Evolutionary conservation across 2,113 vertebrate genomes (phyloP), one percentile per base, ranked within the genome.

Genomic region (Rallus limicola): DNA sequence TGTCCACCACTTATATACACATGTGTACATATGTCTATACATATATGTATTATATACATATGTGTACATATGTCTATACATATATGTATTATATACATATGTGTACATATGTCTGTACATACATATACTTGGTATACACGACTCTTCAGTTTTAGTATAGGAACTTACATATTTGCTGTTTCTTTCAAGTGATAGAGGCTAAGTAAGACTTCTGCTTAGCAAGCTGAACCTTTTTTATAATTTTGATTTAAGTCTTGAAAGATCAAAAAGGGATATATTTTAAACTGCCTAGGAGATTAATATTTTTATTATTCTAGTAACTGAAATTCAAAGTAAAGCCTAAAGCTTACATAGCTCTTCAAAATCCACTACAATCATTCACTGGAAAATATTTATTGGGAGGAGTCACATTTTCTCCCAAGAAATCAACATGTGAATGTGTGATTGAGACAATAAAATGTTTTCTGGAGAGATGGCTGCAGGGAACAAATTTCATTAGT

Each of bases 61-160:
- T 0, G 0, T 1, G 2, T 67, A 53, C 6, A 28, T 23, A 29
- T 6, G 10, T 44, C 3, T 42, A 19, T 63, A 82, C 25, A n/a
- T 33, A 28, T 20, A 17, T 0, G 0, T 2, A 82, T 50, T 70
- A 36, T 62, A 48, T 16, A 34, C 5, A n/a, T 20, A 16, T 0
- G 0, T 1, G 2, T 67, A 53, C 6, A 28, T 23, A 29, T 6
- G 10, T 46, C 3, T 38, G 20, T 63, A 82, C 26, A n/a, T 33
- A 29, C 10, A 65, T 62, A 67, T 63, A 55, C 0, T 1, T 25
- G 18, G 29, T 69, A 80, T 26, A 40, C 2, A 26, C 42, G 8
- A 83, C 29, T 2, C 8, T 64, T 55, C 7, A 17, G 14, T 65
- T 86, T 69, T 62, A 4, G 3, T 34, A 36, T 19, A 48, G 25